Evolutionary conservation across 2,113 vertebrate genomes (phyloP), one percentile per base, ranked within the genome.

Genomic region (Eulemur rufifrons): DNA sequence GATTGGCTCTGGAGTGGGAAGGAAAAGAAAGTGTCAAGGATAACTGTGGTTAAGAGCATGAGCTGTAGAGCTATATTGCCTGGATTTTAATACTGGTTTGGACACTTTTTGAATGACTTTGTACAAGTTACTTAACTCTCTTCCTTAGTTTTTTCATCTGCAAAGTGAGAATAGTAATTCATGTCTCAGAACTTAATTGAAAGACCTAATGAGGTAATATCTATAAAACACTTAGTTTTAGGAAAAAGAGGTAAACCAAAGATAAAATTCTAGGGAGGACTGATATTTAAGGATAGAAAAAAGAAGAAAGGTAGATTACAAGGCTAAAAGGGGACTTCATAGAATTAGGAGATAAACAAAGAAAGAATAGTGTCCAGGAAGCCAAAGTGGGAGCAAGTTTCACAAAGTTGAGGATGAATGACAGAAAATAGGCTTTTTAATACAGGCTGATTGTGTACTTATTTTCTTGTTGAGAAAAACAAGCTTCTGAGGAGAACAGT

Each of bases 111-210:
- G 61, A 59, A 45, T 71, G 59, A 54, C 11, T 61, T 84, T 71
- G 2, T 77, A 39, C 27, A 76, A 64, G n/a, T 64, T 71, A 54
- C 17, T 82, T 84, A 95, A 77, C 20, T 47, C 8, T 77, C 50
- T 86, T 89, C 25, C 34, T 89, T 95, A 52, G 37, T 86, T 89
- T 86, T 87, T 34, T 96, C 10, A 37, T 73, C 78, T 94, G 32
- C 20, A 87, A 74, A 96, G 9, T 68, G 20, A 61, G 37, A 86
- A 54, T 39, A 82, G 56, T 54, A 73, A 84, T 82, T 81, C 27
- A 56, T 71, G 27, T 76, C 17, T 86, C 23, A 81, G 71, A 95
- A 89, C 23, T 71, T 93, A 95, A 80, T 94, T 91, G 23, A 82
- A 91, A 76, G 80, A 56, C 20, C 52, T 61, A 93, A 71, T 91